Base-by-base conservation (phyloP, 2,797 vertebrate genomes). In the Crenuchus spilurus region DNA sequence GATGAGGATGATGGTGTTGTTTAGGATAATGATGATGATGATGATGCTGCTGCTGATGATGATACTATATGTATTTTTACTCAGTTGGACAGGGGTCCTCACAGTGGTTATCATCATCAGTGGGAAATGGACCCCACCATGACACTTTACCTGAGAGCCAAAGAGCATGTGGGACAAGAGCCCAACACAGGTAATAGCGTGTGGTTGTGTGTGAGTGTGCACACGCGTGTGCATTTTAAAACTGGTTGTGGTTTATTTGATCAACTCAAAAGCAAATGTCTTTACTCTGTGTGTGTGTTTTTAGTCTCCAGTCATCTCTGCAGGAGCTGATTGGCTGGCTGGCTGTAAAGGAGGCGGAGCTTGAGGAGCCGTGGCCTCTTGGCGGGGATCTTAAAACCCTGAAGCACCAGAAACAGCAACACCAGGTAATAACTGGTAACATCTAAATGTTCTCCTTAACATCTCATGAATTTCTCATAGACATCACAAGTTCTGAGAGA, bases 291-390 rank as follows among this genome's bases (percentile, higher is more conserved):
- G 66, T 18, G 51, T 42, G 14, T 54, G 51, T 30, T 22, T 69
- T 14, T 16, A 57, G 51, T 41, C 66, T 55, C 3, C 28, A 55
- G 52, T 16, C 33, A 16, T n/a, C 66, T 69, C 11, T 54, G 5
- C 35, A 55, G 28, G 66, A 69, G 49, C n/a, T 54, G 22, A 13
- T 14, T 18, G 35, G 49, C 37, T 69, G 66, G 66, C 35, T 69
- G 35, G 11, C 66, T 6, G 16, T 69, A 18, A 69, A 57, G 24
- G 51, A 69, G 10, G 66, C 52, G 18, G 24, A 69, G 51, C 66
- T 69, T 37, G 35, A 26, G 24, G 35, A 69, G 16, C 49, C 66
- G 1, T 30, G 37, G 51, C 22, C 37, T 30, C 66, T 57, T 10
- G 66, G 66, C 22, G 66, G 66, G 9, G 51, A 69, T 44, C 49